These are phyloP conservation scores for Volucella zonaria DNA, from an alignment of 2,888 invertebrate genomes.

Conservation along the genomic window DNA sequence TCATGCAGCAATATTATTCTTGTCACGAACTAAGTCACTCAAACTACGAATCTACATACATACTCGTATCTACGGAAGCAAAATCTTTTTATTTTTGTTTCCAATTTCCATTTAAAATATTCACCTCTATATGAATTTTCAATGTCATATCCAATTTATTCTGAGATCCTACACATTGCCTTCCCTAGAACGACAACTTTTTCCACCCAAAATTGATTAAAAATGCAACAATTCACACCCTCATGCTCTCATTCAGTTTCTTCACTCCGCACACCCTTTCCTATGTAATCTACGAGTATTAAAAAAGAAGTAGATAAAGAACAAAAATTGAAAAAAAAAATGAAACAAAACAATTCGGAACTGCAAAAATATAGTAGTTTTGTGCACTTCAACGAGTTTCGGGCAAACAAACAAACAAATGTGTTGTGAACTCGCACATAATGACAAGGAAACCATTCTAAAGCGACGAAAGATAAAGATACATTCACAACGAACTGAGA, in stretches of 20 bases:
- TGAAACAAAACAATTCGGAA: neutral
- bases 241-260: neutral
- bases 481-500: neutral
- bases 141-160: slow-evolving; percentile 23
- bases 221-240: slow-evolving; percentile 17
- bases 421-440: neutral
- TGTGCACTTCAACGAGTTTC: slow-evolving; percentile 32
- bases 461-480: slow-evolving; percentile 35
- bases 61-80: neutral
- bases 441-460: slow-evolving; percentile 42
- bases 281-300: slow-evolving; percentile 1
- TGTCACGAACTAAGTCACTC: too few relatives aligned
- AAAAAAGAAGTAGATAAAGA: slow-evolving; percentile 23
- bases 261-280: neutral
- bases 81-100: neutral
- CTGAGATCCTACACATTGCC: slow-evolving; percentile 20
- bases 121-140: neutral
- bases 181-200: neutral
- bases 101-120: too few relatives aligned
- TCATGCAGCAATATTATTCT: neutral
- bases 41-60: neutral
- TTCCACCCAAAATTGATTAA: slow-evolving; percentile 47
- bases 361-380: neutral
- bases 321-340: slow-evolving; percentile 4
- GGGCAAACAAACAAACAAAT: slow-evolving; percentile 25